phyloP scores from a whole-genome alignment of 2,888 invertebrate species.

The Troglohyphantes excavatus region DNA sequence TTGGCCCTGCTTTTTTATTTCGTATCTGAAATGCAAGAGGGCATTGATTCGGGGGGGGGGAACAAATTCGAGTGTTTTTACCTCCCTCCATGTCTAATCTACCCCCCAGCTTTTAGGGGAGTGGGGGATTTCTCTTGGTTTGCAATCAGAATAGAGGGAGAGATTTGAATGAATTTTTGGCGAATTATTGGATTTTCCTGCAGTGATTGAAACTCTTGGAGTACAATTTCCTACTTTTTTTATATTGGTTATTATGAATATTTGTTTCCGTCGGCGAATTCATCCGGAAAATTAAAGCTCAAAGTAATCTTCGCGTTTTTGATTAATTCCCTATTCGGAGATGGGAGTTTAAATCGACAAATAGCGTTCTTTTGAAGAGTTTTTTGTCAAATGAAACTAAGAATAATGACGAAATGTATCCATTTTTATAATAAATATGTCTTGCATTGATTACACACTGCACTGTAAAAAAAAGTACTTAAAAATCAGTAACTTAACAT shows the following conservation, averaged over 20 bases:
- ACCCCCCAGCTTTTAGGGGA: background rate
- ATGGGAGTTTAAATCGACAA: background rate
- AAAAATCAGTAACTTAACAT: too few species aligned
- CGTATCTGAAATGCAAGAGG: slow-evolving; percentile 7
- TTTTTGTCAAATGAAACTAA: too few species aligned
- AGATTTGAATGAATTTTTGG: background rate
- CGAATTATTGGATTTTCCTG: background rate
- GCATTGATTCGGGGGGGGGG: slow-evolving; percentile 24
- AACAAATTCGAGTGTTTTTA: slow-evolving; percentile 51
- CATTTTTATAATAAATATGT: too few species aligned
- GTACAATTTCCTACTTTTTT: slow-evolving; percentile 22
- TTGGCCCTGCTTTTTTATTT: slow-evolving; percentile 16
- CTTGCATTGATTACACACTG: too few species aligned
- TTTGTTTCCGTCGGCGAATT: slow-evolving; percentile 13
- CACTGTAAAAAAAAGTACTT: too few species aligned
- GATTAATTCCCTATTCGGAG: slow-evolving; percentile 33
- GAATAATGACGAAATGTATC: too few species aligned
- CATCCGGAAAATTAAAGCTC: slow-evolving; percentile 16
- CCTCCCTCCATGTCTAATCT: background rate
- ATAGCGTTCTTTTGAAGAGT: too few species aligned
- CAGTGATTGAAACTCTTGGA: background rate
- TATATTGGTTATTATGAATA: background rate
- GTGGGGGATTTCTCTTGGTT: background rate
- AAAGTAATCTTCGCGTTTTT: slow-evolving; percentile 28
- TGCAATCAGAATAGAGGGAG: background rate